Base-by-base conservation (phyloP, 2,113 vertebrate species). In the Pterocles gutturalis region DNA sequence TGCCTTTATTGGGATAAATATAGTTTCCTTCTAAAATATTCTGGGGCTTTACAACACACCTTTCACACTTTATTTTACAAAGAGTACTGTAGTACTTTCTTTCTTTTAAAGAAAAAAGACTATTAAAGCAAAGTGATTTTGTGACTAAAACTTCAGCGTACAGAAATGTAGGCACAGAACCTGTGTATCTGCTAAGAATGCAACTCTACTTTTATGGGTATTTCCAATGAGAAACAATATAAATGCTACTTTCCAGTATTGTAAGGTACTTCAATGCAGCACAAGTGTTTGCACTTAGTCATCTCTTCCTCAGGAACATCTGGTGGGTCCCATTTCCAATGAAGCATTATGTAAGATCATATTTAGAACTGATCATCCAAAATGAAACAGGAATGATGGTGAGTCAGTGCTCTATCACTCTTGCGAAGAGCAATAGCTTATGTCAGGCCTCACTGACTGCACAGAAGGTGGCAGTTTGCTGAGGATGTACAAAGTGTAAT, bases 281-380 rank as follows among this genome's bases (percentile, higher is more conserved):
- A 36, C 1, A 66, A 17, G 0, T 26, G 4, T 45, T 72, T 60
- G 7, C 28, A 16, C 17, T 58, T 19, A 11, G n/a, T 41, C 31
- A 4, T 49, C 9, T 43, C 12, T 57, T 75, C 48, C 43, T 78
- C 29, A 29, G 54, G 28, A 85, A 31, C 26, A 77, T 16, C 5
- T 43, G 73, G 21, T 3, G 26, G 15, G 24, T 86, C 18, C 17
- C 43, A 10, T 34, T 93, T 73, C 79, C 67, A 65, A 11, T 17
- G 8, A 80, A 7, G 7, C 22, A 24, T 19, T 36, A 12, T 13
- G 5, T 51, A 61, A 66, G 17, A 70, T 51, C 17, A 2, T 14
- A 10, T 82, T 71, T 81, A 18, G 46, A 85, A 31, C 25, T 57
- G 5, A 4, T 49, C 36, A 58, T 1, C 31, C 21, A 21, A n/a